Evolutionary conservation across 2,888 invertebrate species (phyloP).

Genomic region (Chorisops tibialis): DNA sequence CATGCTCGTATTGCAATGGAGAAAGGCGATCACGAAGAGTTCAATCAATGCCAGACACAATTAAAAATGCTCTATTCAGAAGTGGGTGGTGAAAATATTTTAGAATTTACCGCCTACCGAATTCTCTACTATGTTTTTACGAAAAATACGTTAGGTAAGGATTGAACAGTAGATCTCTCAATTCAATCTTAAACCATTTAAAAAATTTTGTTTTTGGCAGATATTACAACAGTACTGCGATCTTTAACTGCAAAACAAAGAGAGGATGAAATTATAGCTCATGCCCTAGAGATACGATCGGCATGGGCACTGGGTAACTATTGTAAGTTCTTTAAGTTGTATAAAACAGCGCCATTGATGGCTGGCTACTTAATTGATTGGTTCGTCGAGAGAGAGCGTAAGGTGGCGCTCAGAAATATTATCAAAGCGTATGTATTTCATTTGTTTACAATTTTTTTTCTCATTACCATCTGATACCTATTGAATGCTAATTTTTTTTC

Average conservation of each 20-base stretch:
- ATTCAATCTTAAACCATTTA: neutral
- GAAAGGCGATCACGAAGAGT: constrained; percentile 97
- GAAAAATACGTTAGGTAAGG: constrained; percentile 89
- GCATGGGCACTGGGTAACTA: constrained; percentile 94
- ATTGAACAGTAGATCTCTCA: neutral
- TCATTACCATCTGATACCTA: constrained; percentile 22
- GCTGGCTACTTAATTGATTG: constrained; percentile 95
- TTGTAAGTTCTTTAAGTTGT: constrained; percentile 88
- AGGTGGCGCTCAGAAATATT: constrained; percentile 84
- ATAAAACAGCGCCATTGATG: constrained; percentile 88
- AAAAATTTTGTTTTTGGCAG: constrained; percentile 54
- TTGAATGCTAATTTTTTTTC: constrained; percentile 11
- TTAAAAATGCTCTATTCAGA: constrained; percentile 90
- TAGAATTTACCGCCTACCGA: constrained; percentile 95
- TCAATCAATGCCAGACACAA: constrained; percentile 99
- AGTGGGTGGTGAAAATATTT: constrained; percentile 69
- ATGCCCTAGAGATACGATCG: constrained; percentile 83
- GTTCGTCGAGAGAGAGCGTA: constrained; percentile 95
- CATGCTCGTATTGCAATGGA: constrained; percentile 97
- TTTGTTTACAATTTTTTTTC: constrained; percentile 16
- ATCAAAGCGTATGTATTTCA: constrained; percentile 90
- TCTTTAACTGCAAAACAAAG: constrained; percentile 74
- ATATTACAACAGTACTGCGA: constrained; percentile 88
- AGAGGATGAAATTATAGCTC: constrained; percentile 74
- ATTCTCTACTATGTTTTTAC: constrained; percentile 97